Evolutionary conservation across 2,797 vertebrate genomes (phyloP), one percentile per base, ranked within the genome.

Genomic region (Lithobates sylvaticus): DNA sequence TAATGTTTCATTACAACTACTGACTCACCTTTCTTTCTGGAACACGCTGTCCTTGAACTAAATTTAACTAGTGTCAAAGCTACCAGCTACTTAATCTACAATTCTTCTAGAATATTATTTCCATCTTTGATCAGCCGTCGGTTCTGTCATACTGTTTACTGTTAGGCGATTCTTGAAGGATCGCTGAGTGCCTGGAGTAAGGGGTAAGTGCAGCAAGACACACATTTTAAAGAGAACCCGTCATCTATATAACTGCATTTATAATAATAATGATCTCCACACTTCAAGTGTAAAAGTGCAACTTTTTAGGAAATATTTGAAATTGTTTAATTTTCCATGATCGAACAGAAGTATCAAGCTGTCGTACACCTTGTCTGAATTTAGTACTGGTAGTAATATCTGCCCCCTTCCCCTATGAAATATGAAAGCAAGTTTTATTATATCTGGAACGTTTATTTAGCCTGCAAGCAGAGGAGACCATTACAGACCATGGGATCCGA

Each of bases 11-110:
- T 76, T 84, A 67, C 61, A 47, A 69, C 39, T 36, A 76, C 36
- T 84, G 73, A 76, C 64, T 84, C 81, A 54, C 82, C 82, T 84
- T 76, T 32, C n/a, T 73, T 76, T 54, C 50, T 76, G 42, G 82
- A 76, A 84, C 73, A 84, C 29, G 21, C 44, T 84, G 82, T 76
- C 74, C 73, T 76, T 84, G 64, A 76, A 76, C 61, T 76, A 69
- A 76, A 67, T 76, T 50, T 84, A 76, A 76, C 72, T 50, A 84
- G 74, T 64, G 64, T 47, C 71, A 67, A 64, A 75, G 73, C 73
- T 75, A 75, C 72, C 61, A 61, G 72, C 61, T 83, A 50, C 73
- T 34, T 84, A 68, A 69, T 47, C 39, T 50, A 69, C 73, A 69
- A 44, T 76, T 84, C 42, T 39, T 0, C 58, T 65, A 29, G 21